Evolutionary conservation across 2,113 vertebrate species (phyloP).

Genomic region (Litocranius walleri): DNA sequence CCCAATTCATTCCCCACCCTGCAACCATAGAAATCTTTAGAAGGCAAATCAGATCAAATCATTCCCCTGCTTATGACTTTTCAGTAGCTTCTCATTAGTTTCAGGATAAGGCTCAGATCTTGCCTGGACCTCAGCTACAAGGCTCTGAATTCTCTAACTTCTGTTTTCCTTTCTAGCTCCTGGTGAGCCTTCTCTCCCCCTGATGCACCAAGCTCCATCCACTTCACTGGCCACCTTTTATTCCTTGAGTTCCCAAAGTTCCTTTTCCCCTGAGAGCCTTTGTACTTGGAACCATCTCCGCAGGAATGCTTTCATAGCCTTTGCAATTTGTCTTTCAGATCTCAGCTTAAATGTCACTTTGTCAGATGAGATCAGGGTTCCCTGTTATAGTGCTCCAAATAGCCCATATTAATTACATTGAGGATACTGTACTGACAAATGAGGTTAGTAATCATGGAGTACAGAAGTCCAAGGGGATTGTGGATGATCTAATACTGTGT

Average conservation of each 20-base stretch:
- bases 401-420: constrained; percentile 56
- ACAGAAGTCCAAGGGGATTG: constrained; percentile 39
- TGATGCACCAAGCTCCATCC: not conserved
- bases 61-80: not conserved
- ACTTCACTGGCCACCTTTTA: not conserved
- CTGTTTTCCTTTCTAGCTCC: not conserved
- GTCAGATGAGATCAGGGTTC: constrained; percentile 48
- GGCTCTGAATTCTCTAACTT: constrained; percentile 7
- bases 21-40: not conserved
- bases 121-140: not conserved
- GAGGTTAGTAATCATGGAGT: constrained; percentile 52
- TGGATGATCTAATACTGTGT: constrained; percentile 32
- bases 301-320: not conserved
- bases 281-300: not conserved
- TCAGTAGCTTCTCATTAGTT: not conserved
- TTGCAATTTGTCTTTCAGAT: constrained; percentile 49
- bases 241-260: not conserved
- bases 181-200: not conserved
- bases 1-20: not conserved
- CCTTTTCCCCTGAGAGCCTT: not conserved
- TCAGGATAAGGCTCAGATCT: not conserved
- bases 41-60: constrained; percentile 2
- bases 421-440: constrained; percentile 44
- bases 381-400: constrained; percentile 47
- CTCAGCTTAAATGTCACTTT: constrained; percentile 55